Base-by-base conservation (phyloP, 2,113 vertebrate species). In the Pseudois nayaur region DNA sequence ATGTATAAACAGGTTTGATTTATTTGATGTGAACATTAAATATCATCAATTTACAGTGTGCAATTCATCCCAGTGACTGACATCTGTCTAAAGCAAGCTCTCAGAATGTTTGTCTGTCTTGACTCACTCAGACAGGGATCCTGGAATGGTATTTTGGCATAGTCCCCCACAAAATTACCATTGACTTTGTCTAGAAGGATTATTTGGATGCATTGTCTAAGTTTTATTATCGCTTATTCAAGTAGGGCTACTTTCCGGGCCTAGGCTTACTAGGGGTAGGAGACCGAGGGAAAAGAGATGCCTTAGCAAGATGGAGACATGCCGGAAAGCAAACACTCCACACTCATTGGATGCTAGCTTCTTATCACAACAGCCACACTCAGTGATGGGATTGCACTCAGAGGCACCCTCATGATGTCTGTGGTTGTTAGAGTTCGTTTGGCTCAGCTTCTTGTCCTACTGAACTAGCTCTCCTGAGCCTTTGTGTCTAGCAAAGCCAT, bases 71-170 rank as follows among this genome's bases (percentile, higher is more conserved):
- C 25, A 74, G 29, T 67, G 36, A 91, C 62, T 90, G 52, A 89
- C 33, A 43, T 33, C 21, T 94, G 62, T 27, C 31, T 36, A 96
- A 87, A 98, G 45, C 64, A 93, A 95, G 48, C 67, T 85, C 90
- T 84, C n/a, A 54, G 59, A 79, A 50, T 29, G n/a, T 87, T 91
- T 64, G 57, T 83, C 54, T 82, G 92, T 5, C 8, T 90, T 95
- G 36, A 7, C 4, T 74, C 81, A 94, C 81, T 79, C 50, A 59
- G 6, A 36, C 50, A 82, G 6, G 31, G 50, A 86, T 91, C 59
- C 50, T 74, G 31, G 54, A 89, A 86, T 45, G 43, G 52, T 6
- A 57, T 79, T 83, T 95, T 89, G 60, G 48, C 79, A 62, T 29
- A 74, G 25, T 52, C 29, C 12, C 8, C 78, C 33, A 78, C 33